Conservation (phyloP, 1,140 invertebrate species). For the Aphelinus atriplicis region DNA sequence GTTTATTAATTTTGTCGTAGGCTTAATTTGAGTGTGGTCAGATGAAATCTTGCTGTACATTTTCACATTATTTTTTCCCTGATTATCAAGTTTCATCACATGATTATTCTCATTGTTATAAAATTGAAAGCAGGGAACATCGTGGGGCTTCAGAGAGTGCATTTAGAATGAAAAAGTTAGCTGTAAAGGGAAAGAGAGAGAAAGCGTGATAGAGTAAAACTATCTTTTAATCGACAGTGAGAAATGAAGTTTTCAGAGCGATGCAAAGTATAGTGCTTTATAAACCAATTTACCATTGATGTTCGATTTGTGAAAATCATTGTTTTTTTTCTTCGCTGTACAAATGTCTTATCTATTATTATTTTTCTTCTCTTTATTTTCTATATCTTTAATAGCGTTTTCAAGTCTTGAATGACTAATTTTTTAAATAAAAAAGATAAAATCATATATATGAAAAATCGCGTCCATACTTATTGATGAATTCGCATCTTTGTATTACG, state of each 20-base stretch:
- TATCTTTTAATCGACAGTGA: slow-evolving; percentile 27
- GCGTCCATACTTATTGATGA: slow-evolving; percentile 22
- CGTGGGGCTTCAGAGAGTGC: slow-evolving; percentile 27
- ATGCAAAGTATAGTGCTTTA: slow-evolving; percentile 32
- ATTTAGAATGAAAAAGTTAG: slow-evolving; percentile 27
- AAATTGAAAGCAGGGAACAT: slow-evolving; percentile 3
- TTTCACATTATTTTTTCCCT: slow-evolving; percentile 24
- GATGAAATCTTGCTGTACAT: slow-evolving; percentile 25
- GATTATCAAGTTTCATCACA: slow-evolving; percentile 10
- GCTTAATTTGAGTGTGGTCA: slow-evolving; percentile 30
- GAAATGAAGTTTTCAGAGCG: slow-evolving; percentile 39
- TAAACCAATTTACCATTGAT: slow-evolving; percentile 34
- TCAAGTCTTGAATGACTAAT: not conserved
- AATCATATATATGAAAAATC: not conserved
- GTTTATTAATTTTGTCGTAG: slow-evolving; percentile 32
- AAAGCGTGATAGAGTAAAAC: slow-evolving; percentile 11
- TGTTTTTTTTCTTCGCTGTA: slow-evolving; percentile 34
- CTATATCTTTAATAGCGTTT: slow-evolving; percentile 26
- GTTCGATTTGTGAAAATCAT: slow-evolving; percentile 29
- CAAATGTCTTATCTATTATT: slow-evolving; percentile 27
- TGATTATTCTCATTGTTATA: slow-evolving; percentile 37
- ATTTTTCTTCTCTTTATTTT: slow-evolving; percentile 8
- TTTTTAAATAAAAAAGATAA: slow-evolving; percentile 12
- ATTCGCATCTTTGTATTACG: not conserved
- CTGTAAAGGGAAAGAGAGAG: not conserved